Conservation (phyloP, 2,888 invertebrate genomes). For the Trichacis sp. region DNA sequence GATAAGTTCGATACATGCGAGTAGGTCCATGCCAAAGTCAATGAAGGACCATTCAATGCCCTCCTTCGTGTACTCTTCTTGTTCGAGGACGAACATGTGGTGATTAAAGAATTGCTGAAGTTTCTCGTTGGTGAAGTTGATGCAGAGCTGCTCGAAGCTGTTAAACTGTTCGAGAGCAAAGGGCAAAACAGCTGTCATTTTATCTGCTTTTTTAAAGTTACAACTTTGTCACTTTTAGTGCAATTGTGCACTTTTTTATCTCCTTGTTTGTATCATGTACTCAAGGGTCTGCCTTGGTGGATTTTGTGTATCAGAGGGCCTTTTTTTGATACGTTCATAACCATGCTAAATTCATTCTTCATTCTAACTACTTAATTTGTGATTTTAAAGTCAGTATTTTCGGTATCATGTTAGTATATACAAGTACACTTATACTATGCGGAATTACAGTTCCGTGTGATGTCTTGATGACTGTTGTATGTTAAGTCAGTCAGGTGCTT, state of each 20-base stretch:
- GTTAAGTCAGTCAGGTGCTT: neutral
- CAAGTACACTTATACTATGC: slow-evolving; percentile 4
- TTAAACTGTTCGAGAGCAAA: slow-evolving; percentile 74
- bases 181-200: slow-evolving; percentile 50
- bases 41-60: slow-evolving; percentile 94
- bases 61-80: slow-evolving; percentile 92
- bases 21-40: slow-evolving; percentile 94
- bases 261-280: no score
- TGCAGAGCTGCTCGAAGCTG: slow-evolving; percentile 93
- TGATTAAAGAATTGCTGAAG: slow-evolving; percentile 96
- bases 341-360: slow-evolving; percentile 13
- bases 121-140: slow-evolving; percentile 95
- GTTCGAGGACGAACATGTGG: slow-evolving; percentile 94
- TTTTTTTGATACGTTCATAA: slow-evolving; percentile 14
- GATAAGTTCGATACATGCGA: slow-evolving; percentile 94
- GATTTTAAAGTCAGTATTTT: slow-evolving; percentile 19
- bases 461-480: neutral
- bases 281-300: slow-evolving; percentile 42
- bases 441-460: neutral
- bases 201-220: slow-evolving; percentile 47
- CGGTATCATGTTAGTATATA: slow-evolving; percentile 24
- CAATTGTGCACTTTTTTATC: slow-evolving; percentile 22
- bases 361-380: slow-evolving; percentile 5
- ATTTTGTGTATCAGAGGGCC: slow-evolving; percentile 16
- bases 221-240: slow-evolving; percentile 20